phyloP scores from a whole-genome alignment of 2,888 invertebrate species.

The Venustoraphidia nigricollis region DNA sequence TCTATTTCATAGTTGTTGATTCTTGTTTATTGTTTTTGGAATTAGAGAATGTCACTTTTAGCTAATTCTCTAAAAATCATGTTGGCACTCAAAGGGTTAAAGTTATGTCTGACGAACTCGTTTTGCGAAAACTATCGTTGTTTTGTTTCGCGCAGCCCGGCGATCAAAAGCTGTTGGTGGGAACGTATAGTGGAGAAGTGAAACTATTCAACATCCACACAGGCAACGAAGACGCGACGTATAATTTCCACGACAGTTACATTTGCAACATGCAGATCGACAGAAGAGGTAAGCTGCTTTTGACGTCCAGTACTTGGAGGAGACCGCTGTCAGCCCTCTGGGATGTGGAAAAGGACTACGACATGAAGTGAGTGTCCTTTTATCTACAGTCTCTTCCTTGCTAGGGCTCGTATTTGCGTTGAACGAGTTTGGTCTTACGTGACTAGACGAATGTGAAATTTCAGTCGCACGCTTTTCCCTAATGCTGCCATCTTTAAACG shows the following conservation, averaged over 20 bases:
- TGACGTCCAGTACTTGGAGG: conserved; percentile 78
- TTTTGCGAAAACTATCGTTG: no score
- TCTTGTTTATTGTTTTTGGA: no score
- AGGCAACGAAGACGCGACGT: conserved; percentile 64
- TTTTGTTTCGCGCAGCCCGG: neutral
- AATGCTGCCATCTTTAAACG: no score
- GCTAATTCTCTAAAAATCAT: no score
- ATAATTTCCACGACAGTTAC: conserved; percentile 74
- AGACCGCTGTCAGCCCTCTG: conserved; percentile 70
- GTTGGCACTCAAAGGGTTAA: no score
- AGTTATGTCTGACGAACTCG: no score
- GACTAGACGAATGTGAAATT: no score
- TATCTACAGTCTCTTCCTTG: neutral
- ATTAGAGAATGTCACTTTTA: no score
- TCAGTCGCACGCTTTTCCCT: no score
- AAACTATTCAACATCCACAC: conserved; percentile 74
- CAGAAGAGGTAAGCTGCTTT: conserved; percentile 57
- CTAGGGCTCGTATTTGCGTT: no score
- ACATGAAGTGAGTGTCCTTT: conserved; percentile 37
- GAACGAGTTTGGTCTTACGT: no score
- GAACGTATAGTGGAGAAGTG: conserved; percentile 83
- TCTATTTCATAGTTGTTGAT: no score
- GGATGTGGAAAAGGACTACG: conserved; percentile 45
- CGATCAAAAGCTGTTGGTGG: conserved; percentile 47
- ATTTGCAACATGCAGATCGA: conserved; percentile 64